These are phyloP conservation scores for Dasyurus viverrinus DNA, from an alignment of 2,113 vertebrate genomes.

Conservation along the genomic window DNA sequence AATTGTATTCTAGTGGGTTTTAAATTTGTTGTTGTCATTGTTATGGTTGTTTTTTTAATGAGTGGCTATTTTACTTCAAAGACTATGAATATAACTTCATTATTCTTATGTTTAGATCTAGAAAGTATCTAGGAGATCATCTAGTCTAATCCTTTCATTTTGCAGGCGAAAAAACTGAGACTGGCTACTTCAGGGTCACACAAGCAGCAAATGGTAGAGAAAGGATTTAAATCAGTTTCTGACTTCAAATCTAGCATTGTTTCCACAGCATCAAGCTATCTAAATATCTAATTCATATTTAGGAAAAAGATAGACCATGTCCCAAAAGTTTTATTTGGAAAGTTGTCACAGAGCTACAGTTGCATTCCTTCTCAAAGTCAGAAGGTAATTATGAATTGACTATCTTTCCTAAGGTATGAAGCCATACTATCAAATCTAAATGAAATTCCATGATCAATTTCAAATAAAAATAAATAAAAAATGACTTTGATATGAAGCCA, in stretches of 20 bases:
- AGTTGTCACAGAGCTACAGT: not conserved
- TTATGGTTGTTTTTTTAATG: not conserved
- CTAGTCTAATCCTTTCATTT: not conserved
- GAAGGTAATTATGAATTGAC: not conserved
- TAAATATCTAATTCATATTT: not conserved
- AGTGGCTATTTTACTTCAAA: not conserved
- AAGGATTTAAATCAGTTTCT: not conserved
- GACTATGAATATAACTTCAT: not conserved
- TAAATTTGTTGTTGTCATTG: not conserved
- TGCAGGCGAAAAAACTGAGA: not conserved
- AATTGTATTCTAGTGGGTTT: no score
- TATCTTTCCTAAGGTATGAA: not conserved
- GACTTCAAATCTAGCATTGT: not conserved
- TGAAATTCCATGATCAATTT: not conserved
- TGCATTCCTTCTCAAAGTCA: not conserved
- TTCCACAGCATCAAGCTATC: not conserved
- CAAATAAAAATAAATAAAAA: not conserved
- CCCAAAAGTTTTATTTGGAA: not conserved
- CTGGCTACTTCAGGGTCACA: not conserved
- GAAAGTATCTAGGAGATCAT: not conserved
- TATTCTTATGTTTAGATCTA: not conserved
- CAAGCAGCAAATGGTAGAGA: not conserved
- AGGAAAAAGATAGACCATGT: not conserved
- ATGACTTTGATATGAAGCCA: slow-evolving; percentile 11
- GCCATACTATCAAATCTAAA: slow-evolving; percentile 4